Evolutionary conservation across 2,797 vertebrate genomes (phyloP).

Genomic region (Rhodeus uyekii): DNA sequence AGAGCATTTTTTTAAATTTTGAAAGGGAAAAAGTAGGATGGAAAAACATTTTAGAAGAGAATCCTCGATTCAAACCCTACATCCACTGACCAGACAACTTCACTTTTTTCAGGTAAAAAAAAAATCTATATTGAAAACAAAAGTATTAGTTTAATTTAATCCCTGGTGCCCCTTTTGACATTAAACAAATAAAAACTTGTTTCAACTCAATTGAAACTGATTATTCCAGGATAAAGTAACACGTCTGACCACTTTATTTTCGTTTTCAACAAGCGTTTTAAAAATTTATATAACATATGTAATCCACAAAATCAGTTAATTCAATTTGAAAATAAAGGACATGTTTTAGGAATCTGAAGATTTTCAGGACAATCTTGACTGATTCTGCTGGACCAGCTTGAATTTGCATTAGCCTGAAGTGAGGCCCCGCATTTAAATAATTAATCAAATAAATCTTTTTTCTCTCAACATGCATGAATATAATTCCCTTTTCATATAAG

Average conservation of each 20-base stretch:
- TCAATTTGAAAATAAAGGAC: not conserved
- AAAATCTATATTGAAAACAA: not conserved
- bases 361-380: not conserved
- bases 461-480: conserved; percentile 40
- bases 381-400: not conserved
- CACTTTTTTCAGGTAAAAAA: not conserved
- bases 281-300: not conserved
- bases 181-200: not conserved
- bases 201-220: not conserved
- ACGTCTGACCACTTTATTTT: not conserved
- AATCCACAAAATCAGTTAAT: not conserved
- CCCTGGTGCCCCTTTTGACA: not conserved
- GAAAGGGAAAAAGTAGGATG: not conserved
- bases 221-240: not conserved
- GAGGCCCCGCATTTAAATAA: conserved; percentile 34
- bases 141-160: not conserved
- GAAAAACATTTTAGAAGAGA: not conserved
- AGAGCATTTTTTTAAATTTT: not conserved
- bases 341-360: not conserved
- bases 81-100: not conserved
- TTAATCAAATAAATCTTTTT: conserved; percentile 16
- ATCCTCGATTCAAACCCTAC: not conserved
- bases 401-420: conserved; percentile 30
- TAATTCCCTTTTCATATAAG: conserved; percentile 42
- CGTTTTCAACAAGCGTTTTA: not conserved